These are phyloP conservation scores for Babylonia areolata DNA, from an alignment of 1,140 invertebrate species.

Conservation along the genomic window DNA sequence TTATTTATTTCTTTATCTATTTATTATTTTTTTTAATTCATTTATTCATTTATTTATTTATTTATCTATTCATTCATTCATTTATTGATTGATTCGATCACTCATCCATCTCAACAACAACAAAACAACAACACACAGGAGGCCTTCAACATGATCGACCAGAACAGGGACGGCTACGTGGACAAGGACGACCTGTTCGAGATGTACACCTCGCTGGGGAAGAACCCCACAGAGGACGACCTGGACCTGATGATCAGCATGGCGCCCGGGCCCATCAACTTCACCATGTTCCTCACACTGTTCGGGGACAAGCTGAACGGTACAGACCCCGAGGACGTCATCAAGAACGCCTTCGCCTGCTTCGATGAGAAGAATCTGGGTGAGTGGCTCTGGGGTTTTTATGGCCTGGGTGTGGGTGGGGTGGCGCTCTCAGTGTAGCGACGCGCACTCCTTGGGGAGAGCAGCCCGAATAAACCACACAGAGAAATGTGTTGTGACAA, in stretches of 20 bases:
- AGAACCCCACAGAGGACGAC: conserved; percentile 78
- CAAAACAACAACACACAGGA: too few relatives aligned
- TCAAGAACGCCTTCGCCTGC: conserved; percentile 80
- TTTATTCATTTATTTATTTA: too few relatives aligned
- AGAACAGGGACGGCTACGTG: conserved; percentile 93
- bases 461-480: too few relatives aligned
- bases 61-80: too few relatives aligned
- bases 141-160: conserved; percentile 99
- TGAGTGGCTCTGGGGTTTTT: conserved; percentile 13
- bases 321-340: conserved; percentile 81
- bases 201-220: conserved; percentile 95
- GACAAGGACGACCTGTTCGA: conserved; percentile 99
- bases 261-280: conserved; percentile 82
- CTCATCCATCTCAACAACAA: too few relatives aligned
- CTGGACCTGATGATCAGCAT: conserved; percentile 80
- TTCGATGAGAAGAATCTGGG: conserved; percentile 80
- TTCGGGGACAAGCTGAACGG: conserved; percentile 81
- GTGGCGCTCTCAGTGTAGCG: too few relatives aligned
- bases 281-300: conserved; percentile 82
- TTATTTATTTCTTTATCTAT: too few relatives aligned
- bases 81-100: too few relatives aligned
- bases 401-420: too few relatives aligned
- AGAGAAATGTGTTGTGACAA: too few relatives aligned
- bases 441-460: too few relatives aligned
- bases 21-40: too few relatives aligned